Evolutionary conservation across 2,797 vertebrate genomes (phyloP).

Genomic region (Ceyx erithaca): DNA sequence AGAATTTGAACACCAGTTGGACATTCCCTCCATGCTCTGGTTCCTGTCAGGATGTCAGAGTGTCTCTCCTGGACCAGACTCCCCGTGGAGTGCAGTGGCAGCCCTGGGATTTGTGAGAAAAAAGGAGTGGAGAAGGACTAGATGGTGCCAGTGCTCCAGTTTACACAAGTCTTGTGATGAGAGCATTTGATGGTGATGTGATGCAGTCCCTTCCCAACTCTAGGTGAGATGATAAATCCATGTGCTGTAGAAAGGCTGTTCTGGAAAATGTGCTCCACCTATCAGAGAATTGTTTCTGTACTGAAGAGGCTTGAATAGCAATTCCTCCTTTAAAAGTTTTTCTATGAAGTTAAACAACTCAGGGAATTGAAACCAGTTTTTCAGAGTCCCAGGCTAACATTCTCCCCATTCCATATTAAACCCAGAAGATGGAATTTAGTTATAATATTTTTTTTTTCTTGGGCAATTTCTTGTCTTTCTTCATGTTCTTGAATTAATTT

Average conservation of each 20-base stretch:
- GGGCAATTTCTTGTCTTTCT: slow-evolving; percentile 3
- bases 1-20: neutral
- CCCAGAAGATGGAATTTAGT: slow-evolving; percentile 6
- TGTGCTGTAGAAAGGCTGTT: fast-evolving
- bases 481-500: slow-evolving; percentile 42
- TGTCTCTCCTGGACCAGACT: neutral
- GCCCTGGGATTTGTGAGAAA: neutral
- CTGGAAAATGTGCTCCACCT: neutral
- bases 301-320: neutral
- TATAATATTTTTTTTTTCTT: neutral
- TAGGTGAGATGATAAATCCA: neutral
- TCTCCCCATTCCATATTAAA: neutral
- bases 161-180: fast-evolving
- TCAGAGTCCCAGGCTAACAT: neutral
- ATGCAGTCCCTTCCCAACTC: neutral
- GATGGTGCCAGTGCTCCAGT: neutral
- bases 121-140: neutral
- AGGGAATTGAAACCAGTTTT: neutral
- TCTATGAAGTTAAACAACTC: neutral
- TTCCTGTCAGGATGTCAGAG: neutral
- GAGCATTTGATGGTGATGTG: neutral
- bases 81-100: fast-evolving
- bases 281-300: neutral
- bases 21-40: neutral
- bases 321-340: neutral